A percentile compares a stretch with the other conserved stretches of the same genome.
Evolutionary conservation across 1,140 invertebrate species (phyloP).

Genomic region (Drosophila nigromelanica): DNA sequence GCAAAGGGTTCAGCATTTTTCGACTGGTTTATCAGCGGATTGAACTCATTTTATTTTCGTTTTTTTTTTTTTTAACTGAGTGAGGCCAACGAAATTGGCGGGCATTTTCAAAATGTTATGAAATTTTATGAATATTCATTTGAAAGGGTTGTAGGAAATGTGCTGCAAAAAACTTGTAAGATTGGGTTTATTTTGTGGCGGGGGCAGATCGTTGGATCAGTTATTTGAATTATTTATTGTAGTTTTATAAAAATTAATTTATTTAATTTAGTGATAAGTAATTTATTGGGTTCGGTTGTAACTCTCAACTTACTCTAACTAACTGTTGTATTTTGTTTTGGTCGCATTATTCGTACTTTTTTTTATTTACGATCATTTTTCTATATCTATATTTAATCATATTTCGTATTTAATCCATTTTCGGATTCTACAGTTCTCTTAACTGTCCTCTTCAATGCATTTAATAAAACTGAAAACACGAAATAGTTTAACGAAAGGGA

Average conservation of each 20-base stretch:
- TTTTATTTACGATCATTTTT: too few relatives aligned
- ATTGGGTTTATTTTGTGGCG: not conserved
- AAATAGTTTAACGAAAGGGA: not conserved
- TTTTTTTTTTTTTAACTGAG: constrained; percentile 16
- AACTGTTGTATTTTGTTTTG: too few relatives aligned
- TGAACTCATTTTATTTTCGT: constrained; percentile 7
- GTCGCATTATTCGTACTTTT: too few relatives aligned
- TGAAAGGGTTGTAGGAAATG: not conserved
- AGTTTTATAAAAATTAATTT: too few relatives aligned
- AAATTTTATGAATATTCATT: constrained; percentile 27
- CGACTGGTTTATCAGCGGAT: constrained; percentile 31
- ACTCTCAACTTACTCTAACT: too few relatives aligned
- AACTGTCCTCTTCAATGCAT: too few relatives aligned
- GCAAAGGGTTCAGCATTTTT: constrained; percentile 14
- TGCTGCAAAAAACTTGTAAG: not conserved
- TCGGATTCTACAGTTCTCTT: too few relatives aligned
- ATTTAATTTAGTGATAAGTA: too few relatives aligned
- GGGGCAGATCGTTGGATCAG: not conserved
- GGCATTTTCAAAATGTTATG: constrained; percentile 6
- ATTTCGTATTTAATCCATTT: too few relatives aligned
- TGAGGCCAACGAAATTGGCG: not conserved
- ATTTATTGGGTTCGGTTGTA: too few relatives aligned
- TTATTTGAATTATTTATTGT: not conserved
- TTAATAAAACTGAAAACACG: too few relatives aligned
- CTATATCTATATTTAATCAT: too few relatives aligned